Percentiles rank a stretch among this genome's conserved stretches.
Conservation (phyloP, 1,140 invertebrate genomes). For the Pogonomyrmex barbatus region DNA sequence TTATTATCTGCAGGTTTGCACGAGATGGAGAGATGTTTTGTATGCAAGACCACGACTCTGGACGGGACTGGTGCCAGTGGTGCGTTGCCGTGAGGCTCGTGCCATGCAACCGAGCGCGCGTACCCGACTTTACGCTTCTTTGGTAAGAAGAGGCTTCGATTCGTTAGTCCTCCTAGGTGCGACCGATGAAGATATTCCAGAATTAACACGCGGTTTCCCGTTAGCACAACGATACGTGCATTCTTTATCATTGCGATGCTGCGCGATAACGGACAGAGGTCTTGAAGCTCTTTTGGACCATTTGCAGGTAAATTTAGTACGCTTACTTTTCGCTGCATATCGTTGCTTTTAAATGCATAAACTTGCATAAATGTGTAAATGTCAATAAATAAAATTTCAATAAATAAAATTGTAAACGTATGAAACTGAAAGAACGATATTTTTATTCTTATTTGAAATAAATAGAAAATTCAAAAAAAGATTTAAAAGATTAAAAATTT, state of each 20-base stretch:
- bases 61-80: conserved; percentile 92
- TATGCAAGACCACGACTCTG: conserved; percentile 94
- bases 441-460: not conserved
- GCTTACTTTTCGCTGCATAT: not conserved
- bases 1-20: conserved; percentile 87
- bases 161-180: conserved; percentile 93
- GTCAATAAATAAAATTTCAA: too few relatives aligned
- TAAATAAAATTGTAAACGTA: too few relatives aligned
- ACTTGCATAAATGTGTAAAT: too few relatives aligned
- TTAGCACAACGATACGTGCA: conserved; percentile 93
- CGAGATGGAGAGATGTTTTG: conserved; percentile 94
- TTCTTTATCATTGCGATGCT: conserved; percentile 93
- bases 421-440: too few relatives aligned
- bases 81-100: conserved; percentile 93
- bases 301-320: conserved; percentile 88
- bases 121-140: conserved; percentile 92
- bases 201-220: conserved; percentile 94
- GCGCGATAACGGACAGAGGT: conserved; percentile 95
- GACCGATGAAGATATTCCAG: conserved; percentile 94
- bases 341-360: too few relatives aligned
- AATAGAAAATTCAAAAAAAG: not conserved
- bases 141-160: conserved; percentile 94
- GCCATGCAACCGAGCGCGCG: conserved; percentile 89
- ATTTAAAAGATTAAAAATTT: not conserved
- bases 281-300: conserved; percentile 95